Base-by-base conservation (phyloP, 2,888 invertebrate genomes). In the Eupithecia subfuscata region DNA sequence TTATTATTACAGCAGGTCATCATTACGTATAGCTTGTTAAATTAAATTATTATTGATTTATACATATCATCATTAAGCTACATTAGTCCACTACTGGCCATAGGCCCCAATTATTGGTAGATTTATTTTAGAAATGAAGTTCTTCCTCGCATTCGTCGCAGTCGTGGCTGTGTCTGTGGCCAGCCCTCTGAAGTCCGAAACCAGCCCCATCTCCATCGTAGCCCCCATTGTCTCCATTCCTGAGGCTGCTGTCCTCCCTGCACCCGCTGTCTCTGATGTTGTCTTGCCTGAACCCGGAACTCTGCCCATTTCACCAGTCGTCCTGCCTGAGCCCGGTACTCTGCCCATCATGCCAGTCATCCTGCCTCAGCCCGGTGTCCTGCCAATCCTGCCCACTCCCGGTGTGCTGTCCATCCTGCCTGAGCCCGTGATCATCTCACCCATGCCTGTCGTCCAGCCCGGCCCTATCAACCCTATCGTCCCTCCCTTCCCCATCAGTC, bases 101-200 rank as follows among this genome's bases (percentile, higher is more conserved):
- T 30, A 37, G 37, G 7, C 7, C 7, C 37, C 37, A 4, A 7
- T 37, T 37, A 7, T 37, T 37, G 37, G 37, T 37, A 4, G 37
- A 37, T 7, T 37, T 37, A 37, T 37, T 30, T 30, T 30, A n/a
- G n/a, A n/a, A n/a, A 91, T 91, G 92, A 91, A 92, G 87, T 89
- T 90, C 88, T 80, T 91, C 81, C 84, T 87, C 76, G 84, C 88
- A 18, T 87, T 92, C 82, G 86, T 84, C 72, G 88, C 89, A 78
- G 48, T 90, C 71, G 69, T 87, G 71, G 83, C 84, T 45, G 86
- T 84, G 70, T 83, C 84, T 37, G 75, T 82, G 78, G 81, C 81
- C 73, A 72, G 76, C 77, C 80, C 79, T n/a, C 18, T 69, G 52
- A 69, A 52, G 56, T 34, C 11, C 52, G 69, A 69, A 18, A 18